A percentile compares a stretch with the other conserved stretches of the same genome.
These are phyloP conservation scores for Sphyrna mokarran DNA, from an alignment of 2,113 vertebrate species.

Conservation along the genomic window DNA sequence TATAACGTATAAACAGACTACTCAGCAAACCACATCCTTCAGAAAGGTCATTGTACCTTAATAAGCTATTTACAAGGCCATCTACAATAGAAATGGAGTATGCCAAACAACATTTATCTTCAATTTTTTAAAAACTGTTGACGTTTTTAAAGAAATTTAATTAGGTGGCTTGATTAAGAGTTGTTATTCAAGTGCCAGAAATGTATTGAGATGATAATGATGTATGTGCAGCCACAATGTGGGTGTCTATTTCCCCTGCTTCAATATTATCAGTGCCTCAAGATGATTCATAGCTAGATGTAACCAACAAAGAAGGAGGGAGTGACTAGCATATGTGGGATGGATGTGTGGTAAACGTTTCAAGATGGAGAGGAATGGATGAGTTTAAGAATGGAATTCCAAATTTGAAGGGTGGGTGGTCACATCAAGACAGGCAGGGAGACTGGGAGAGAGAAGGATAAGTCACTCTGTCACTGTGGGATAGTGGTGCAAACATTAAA, in stretches of 20 bases:
- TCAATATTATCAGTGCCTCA: not conserved
- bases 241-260: not conserved
- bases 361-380: not conserved
- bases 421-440: not conserved
- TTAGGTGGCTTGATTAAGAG: not conserved
- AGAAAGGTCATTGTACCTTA: not conserved
- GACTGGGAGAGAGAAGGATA: not conserved
- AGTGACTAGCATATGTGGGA: too few relatives aligned
- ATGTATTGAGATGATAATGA: not conserved
- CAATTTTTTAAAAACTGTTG: not conserved
- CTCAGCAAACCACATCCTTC: slow-evolving; percentile 19
- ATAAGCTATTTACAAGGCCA: not conserved
- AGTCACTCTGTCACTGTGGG: not conserved
- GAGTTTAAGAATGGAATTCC: not conserved
- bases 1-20: not conserved
- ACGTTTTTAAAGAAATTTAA: not conserved
- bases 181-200: not conserved
- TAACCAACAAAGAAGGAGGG: not conserved
- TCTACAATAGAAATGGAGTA: not conserved
- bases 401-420: not conserved
- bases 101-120: not conserved
- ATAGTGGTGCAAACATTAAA: not conserved
- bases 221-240: not conserved
- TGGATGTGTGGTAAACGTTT: not conserved
- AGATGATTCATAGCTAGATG: not conserved